Evolutionary conservation across 2,113 vertebrate genomes (phyloP), one percentile per base, ranked within the genome.

Genomic region (Agelaius tricolor): DNA sequence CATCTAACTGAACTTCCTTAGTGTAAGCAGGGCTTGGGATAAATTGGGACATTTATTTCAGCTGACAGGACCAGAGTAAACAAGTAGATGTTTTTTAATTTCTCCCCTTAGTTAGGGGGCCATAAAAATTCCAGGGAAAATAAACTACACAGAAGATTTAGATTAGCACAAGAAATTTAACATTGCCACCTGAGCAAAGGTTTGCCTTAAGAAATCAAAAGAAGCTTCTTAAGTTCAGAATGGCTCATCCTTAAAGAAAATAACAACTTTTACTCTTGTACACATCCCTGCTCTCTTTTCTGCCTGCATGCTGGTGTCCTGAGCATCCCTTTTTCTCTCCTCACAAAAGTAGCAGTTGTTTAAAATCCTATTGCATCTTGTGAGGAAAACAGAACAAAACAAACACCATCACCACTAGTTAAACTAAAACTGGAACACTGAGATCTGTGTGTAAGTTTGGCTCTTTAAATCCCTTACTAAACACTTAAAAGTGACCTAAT

Each of bases 11-110:
- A 94, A 90, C 73, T 89, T 85, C 63, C 78, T 77, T 62, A 84
- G 62, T 22, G 62, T 72, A 86, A 92, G 72, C 66, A 68, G 28
- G 66, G 78, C 75, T 93, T 62, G 87, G 82, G 66, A 97, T 94
- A 95, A 91, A 96, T 68, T 84, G 73, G 91, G 63, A 94, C 82
- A 80, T 94, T 96, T 94, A 97, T 94, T 95, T 95, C 92, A 94
- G 83, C 89, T 94, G 90, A 97, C 81, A 86, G 88, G 80, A 89
- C 55, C 61, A 96, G 58, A 89, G 62, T 84, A 97, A 97, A 97
- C 94, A 93, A 96, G 81, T 76, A 95, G 62, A 76, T 76, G 54
- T 49, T 89, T 94, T 96, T 85, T 95, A 92, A 92, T 96, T 91
- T 86, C 78, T 68, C 62, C 31, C 89, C 92, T 82, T 92, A 84